Percentiles rank a stretch among this genome's conserved stretches.
These are phyloP conservation scores for Dyspetes luteomarginatus DNA, from an alignment of 2,888 invertebrate species.

Conservation along the genomic window DNA sequence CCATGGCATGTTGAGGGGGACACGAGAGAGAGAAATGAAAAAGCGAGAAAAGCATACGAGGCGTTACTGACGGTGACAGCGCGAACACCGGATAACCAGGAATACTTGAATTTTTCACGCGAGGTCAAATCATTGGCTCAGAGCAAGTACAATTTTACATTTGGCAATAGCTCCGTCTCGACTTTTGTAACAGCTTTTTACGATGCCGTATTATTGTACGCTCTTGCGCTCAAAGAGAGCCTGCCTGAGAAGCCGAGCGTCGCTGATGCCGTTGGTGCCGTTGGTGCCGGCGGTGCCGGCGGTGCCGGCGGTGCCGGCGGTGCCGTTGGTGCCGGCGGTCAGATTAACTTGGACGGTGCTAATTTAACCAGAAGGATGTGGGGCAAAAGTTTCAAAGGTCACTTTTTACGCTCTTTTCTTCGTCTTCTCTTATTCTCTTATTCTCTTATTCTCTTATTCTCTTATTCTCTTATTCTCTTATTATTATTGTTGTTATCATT, in stretches of 20 bases:
- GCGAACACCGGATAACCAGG: constrained; percentile 90
- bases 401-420: constrained; percentile 12
- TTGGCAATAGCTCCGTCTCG: constrained; percentile 91
- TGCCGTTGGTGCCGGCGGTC: too few relatives aligned
- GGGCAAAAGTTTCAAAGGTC: constrained; percentile 93
- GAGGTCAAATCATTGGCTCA: constrained; percentile 89
- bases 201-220: constrained; percentile 97
- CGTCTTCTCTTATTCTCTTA: neutral
- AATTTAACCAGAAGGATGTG: constrained; percentile 93
- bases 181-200: constrained; percentile 98
- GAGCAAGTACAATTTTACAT: constrained; percentile 89
- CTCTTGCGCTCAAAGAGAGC: constrained; percentile 95
- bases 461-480: neutral
- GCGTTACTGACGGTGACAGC: constrained; percentile 95
- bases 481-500: neutral
- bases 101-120: constrained; percentile 91
- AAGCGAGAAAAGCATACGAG: constrained; percentile 93
- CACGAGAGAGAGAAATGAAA: constrained; percentile 91
- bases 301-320: too few relatives aligned
- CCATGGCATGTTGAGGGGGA: constrained; percentile 95
- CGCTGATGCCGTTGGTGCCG: too few relatives aligned
- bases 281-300: too few relatives aligned
- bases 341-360: constrained; percentile 89
- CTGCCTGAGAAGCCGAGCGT: constrained; percentile 84
- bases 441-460: too few relatives aligned